Evolutionary conservation across 2,888 invertebrate genomes (phyloP).

Genomic region (Coleophora deauratella): DNA sequence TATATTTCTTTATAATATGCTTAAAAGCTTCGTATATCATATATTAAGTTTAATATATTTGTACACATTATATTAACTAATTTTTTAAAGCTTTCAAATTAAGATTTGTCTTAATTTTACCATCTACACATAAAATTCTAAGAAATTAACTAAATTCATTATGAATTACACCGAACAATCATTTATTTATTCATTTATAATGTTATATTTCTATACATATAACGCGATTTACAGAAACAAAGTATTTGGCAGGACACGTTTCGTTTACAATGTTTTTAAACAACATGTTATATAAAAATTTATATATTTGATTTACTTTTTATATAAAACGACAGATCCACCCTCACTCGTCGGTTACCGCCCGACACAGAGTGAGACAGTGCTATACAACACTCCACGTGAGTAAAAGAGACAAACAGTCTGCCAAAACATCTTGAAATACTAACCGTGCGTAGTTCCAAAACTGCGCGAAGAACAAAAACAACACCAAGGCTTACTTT

Average conservation of each 20-base stretch:
- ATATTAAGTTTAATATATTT: conserved; percentile 35
- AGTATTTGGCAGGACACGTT: conserved; percentile 35
- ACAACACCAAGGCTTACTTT: no score
- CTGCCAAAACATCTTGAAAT: no score
- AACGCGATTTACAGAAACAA: conserved; percentile 24
- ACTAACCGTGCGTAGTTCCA: no score
- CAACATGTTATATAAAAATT: no score
- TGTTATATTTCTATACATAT: conserved; percentile 34
- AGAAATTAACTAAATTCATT: conserved; percentile 35
- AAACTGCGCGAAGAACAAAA: no score
- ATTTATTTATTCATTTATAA: conserved; percentile 15
- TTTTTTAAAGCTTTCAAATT: conserved; percentile 66
- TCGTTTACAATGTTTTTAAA: conserved; percentile 22
- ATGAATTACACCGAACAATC: conserved; percentile 33
- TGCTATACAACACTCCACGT: no score
- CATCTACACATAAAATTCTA: conserved; percentile 33
- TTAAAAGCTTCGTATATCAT: conserved; percentile 27
- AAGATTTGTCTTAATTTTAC: conserved; percentile 55
- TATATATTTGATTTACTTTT: no score
- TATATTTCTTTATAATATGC: conserved; percentile 17
- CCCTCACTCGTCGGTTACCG: no score
- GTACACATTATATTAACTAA: conserved; percentile 53
- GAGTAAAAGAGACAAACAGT: no score
- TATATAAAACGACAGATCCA: no score
- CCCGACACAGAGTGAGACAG: no score